Base-by-base conservation (phyloP, 1,140 invertebrate genomes). In the Thaumetopoea pityocampa region DNA sequence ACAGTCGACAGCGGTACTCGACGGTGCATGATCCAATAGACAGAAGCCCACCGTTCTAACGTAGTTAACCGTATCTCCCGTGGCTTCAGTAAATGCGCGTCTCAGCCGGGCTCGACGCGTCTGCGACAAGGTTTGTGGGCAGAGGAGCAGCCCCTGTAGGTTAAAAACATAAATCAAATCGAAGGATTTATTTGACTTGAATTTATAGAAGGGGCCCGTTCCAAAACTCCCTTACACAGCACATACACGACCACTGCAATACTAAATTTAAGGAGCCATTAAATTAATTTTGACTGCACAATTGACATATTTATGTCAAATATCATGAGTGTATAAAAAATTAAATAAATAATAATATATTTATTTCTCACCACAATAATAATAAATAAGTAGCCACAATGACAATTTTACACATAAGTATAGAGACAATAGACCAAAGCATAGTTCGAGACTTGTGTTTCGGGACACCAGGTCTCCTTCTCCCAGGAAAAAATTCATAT, bases 101-200 rank as follows among this genome's bases (percentile, higher is more conserved):
- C 93, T 90, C 78, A 95, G 90, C 70, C 91, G 89, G 67, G 92
- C 89, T 61, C 93, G 90, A 68, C 93, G 89, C 67, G 91, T 90
- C 89, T 94, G 93, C 83, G 93, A 91, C 90, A 95, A 89, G 68
- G 93, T 94, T 87, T 92, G 91, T 73, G 93, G 93, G 87, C 92
- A 94, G 87, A 94, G 92, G 80, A 94, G 91, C 86, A 94, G 90
- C 62, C 92, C 92, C 90, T 94, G 90, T 56, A 82, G 82, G 74
- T 81, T 64, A 86, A 79, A 82, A 81, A 77, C 47, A 67, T 40
- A 48, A 67, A 69, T 67, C 71, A 72, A 74, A 70, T 69, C 71
- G 68, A 68, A 68, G 5, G 17, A 10, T 49, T 32, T 28, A 63
- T 67, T 67, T 67, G 66, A 68, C 67, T 68, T 67, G 63, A 69